Conservation (phyloP, 92 coral and sea anemone genomes). For the Parazoanthus swiftii region DNA sequence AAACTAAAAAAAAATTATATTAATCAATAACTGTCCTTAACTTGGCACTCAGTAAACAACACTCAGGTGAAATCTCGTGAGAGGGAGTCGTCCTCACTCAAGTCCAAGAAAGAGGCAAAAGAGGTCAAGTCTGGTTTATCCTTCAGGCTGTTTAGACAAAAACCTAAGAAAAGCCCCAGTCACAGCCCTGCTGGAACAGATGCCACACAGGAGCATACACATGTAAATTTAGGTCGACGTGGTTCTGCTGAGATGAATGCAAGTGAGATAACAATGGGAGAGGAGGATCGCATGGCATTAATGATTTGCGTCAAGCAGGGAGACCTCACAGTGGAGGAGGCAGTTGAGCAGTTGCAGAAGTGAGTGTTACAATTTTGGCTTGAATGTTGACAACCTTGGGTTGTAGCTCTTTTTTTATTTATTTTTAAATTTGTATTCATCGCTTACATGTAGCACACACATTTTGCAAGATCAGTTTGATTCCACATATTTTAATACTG, state of each 20-base stretch:
- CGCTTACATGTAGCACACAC: too few species aligned
- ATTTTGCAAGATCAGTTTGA: too few species aligned
- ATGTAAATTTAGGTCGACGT: constrained; percentile 39
- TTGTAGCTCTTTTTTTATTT: too few species aligned
- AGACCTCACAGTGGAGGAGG: constrained; percentile 95
- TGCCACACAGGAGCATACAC: constrained; percentile 7
- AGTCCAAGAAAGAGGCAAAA: constrained; percentile 44
- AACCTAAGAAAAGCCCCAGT: constrained; percentile 55
- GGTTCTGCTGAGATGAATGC: constrained; percentile 63
- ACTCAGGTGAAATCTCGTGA: constrained; percentile 48
- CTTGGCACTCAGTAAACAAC: constrained; percentile 13
- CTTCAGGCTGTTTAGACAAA: constrained; percentile 39
- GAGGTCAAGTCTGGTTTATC: constrained; percentile 22
- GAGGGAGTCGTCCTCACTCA: constrained; percentile 63
- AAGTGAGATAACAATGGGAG: constrained; percentile 82
- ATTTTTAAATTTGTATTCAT: too few species aligned
- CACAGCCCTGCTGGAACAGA: constrained; percentile 43
- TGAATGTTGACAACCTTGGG: too few species aligned
- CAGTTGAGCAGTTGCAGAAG: constrained; percentile 78
- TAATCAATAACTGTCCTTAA: background rate
- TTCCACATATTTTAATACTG: too few species aligned
- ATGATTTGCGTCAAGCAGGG: constrained; percentile 98
- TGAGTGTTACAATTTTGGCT: constrained; percentile 16
- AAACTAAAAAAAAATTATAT: too few species aligned
- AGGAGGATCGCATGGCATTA: constrained; percentile 88